Evolutionary conservation across 2,797 vertebrate species (phyloP).

Genomic region (Scleropages formosus): DNA sequence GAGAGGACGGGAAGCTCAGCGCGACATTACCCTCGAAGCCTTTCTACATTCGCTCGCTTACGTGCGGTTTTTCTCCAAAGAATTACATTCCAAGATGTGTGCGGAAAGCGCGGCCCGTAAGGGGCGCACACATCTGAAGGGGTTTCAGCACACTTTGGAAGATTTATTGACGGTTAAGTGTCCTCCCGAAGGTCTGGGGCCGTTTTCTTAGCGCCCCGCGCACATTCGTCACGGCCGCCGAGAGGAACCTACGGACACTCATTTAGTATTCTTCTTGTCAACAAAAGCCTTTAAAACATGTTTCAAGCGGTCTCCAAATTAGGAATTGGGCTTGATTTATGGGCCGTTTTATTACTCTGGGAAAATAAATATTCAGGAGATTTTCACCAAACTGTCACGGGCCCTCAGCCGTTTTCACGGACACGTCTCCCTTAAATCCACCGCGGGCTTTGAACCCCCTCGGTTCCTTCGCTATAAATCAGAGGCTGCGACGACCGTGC

Average conservation of each 20-base stretch:
- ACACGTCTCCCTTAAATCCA: conserved; percentile 29
- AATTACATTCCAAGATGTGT: conserved; percentile 38
- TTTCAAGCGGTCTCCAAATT: conserved; percentile 43
- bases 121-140: conserved; percentile 31
- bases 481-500: background rate
- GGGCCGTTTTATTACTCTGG: conserved; percentile 35
- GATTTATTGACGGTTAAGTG: conserved; percentile 53
- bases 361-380: conserved; percentile 40
- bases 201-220: conserved; percentile 32
- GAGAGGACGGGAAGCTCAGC: too few relatives aligned
- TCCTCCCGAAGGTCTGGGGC: conserved; percentile 40
- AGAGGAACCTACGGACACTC: conserved; percentile 36
- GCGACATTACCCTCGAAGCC: too few relatives aligned
- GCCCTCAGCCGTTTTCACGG: conserved; percentile 23
- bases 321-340: conserved; percentile 47
- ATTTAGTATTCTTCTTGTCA: conserved; percentile 41
- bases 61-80: too few relatives aligned
- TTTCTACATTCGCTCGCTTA: too few relatives aligned
- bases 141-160: conserved; percentile 37
- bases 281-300: conserved; percentile 42
- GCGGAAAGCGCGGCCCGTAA: conserved; percentile 40
- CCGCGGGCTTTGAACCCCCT: conserved; percentile 34
- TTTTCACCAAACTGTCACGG: conserved; percentile 33
- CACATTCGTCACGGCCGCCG: conserved; percentile 45
- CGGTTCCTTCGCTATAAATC: conserved; percentile 36